phyloP scores from a whole-genome alignment of 2,113 vertebrate species.

The Microcebus murinus region DNA sequence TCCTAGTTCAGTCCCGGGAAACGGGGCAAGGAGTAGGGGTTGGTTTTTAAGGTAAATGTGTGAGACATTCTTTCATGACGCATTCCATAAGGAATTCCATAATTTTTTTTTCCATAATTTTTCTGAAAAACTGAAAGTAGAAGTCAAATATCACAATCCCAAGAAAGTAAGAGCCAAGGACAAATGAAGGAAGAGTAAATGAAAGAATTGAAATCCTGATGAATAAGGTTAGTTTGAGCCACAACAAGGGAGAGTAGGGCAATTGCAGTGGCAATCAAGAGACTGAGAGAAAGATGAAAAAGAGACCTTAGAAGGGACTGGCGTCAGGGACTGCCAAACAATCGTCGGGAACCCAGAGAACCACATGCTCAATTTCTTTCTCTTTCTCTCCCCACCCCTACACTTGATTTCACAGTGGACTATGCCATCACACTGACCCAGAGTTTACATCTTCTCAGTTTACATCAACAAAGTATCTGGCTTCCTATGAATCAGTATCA shows the following conservation, averaged over 20 bases:
- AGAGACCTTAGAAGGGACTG: background rate
- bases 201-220: background rate
- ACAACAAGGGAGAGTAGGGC: background rate
- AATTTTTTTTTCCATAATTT: background rate
- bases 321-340: background rate
- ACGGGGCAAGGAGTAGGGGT: background rate
- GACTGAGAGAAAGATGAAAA: background rate
- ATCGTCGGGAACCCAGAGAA: background rate
- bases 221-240: background rate
- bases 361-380: background rate
- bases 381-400: no score
- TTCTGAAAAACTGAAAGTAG: background rate
- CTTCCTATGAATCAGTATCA: background rate
- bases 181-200: background rate
- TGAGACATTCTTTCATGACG: background rate
- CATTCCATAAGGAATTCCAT: background rate
- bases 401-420: background rate
- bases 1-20: background rate
- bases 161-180: background rate
- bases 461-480: background rate
- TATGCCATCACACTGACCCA: background rate
- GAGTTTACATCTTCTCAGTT: background rate
- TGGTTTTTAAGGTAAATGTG: background rate
- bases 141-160: constrained; percentile 6
- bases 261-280: background rate